Percentiles rank a stretch among this genome's conserved stretches.
These are phyloP conservation scores for Sceloporus undulatus DNA, from an alignment of 2,113 vertebrate species.

Conservation along the genomic window DNA sequence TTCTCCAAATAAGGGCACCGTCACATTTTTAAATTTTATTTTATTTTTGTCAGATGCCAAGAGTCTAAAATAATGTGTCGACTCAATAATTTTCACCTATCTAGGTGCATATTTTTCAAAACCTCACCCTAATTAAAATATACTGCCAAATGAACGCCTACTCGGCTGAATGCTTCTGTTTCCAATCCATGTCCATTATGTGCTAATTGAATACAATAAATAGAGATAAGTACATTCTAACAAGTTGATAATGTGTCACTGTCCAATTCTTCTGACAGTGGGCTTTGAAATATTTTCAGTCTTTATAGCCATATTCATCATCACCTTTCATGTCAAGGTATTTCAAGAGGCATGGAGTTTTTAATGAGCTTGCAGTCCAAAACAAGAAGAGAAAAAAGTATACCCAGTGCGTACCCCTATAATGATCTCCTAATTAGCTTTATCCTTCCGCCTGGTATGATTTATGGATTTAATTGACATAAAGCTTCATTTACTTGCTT, in stretches of 20 bases:
- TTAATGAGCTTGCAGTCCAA: constrained; percentile 71
- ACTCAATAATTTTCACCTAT: constrained; percentile 40
- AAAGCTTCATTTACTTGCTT: constrained; percentile 13
- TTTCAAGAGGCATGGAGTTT: constrained; percentile 68
- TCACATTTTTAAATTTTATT: neutral
- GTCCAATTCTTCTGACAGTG: constrained; percentile 45
- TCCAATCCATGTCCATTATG: constrained; percentile 53
- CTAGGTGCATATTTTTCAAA: constrained; percentile 18
- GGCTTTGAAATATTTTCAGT: constrained; percentile 65
- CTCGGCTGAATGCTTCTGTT: constrained; percentile 58
- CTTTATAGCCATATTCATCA: constrained; percentile 69
- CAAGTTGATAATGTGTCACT: constrained; percentile 47
- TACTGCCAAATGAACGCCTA: constrained; percentile 60
- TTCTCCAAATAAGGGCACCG: neutral
- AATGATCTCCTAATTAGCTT: constrained; percentile 69
- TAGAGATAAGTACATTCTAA: constrained; percentile 56
- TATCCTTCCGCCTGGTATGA: constrained; percentile 49
- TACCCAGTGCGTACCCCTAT: constrained; percentile 35
- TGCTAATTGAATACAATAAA: constrained; percentile 62
- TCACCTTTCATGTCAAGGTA: constrained; percentile 62
- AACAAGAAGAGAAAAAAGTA: constrained; percentile 49
- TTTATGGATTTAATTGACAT: constrained; percentile 63
- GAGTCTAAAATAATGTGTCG: neutral
- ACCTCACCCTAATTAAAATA: constrained; percentile 56
- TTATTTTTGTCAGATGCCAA: neutral